These are phyloP conservation scores for Ageneiosus marmoratus DNA, from an alignment of 2,113 vertebrate species.

Conservation along the genomic window DNA sequence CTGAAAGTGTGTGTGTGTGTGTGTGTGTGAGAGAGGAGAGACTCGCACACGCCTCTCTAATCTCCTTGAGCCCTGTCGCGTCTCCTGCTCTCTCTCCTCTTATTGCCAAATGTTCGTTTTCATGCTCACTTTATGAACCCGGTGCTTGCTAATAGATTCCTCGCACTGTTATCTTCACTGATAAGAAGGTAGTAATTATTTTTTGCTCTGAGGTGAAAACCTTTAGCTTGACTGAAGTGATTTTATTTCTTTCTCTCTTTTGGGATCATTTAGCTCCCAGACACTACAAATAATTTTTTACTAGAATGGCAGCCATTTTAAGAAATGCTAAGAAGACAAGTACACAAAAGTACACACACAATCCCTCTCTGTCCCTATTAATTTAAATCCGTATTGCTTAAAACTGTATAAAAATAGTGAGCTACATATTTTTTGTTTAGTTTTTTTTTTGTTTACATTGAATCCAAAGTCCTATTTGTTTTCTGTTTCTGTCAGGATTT, in stretches of 20 bases:
- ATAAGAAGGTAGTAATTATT: constrained; percentile 51
- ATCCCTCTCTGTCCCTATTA: not conserved
- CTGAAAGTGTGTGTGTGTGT: not conserved
- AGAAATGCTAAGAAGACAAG: not conserved
- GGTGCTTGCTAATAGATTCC: constrained; percentile 36
- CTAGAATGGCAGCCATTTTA: not conserved
- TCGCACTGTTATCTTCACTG: constrained; percentile 24
- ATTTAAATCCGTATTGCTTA: not conserved
- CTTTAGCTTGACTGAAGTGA: constrained; percentile 51
- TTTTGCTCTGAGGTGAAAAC: constrained; percentile 33
- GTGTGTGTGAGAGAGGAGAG: not conserved
- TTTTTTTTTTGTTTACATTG: not conserved
- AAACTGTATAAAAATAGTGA: not conserved
- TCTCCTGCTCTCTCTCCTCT: constrained; percentile 2
- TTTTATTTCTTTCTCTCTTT: constrained; percentile 24
- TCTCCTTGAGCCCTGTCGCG: not conserved
- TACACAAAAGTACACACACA: not conserved
- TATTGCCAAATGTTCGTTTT: constrained; percentile 5
- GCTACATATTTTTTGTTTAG: not conserved
- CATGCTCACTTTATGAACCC: not conserved
- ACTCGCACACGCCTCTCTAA: not conserved
- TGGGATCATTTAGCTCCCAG: not conserved
- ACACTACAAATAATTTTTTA: not conserved
- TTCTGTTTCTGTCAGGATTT: not conserved
- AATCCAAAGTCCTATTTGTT: not conserved